These are phyloP conservation scores for Siniperca chuatsi DNA, from an alignment of 2,113 vertebrate genomes.

Conservation along the genomic window DNA sequence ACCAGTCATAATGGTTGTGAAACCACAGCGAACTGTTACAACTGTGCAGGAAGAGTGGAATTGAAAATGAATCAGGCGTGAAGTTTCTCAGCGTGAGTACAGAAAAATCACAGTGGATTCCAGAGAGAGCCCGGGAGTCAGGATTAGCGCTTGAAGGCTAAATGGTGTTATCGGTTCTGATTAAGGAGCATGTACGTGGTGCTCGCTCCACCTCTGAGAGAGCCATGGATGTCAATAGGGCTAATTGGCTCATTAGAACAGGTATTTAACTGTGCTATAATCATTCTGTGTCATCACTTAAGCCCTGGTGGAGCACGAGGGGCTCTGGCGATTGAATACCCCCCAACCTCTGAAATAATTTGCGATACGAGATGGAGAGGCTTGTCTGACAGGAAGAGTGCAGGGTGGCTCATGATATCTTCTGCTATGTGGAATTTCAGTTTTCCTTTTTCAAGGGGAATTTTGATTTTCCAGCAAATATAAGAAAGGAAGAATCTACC, in stretches of 20 bases:
- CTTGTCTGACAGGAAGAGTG: constrained; percentile 44
- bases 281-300: constrained; percentile 83
- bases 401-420: constrained; percentile 21
- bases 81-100: constrained; percentile 72
- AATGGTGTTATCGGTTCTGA: constrained; percentile 81
- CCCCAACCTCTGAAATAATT: constrained; percentile 71
- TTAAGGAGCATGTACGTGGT: constrained; percentile 80
- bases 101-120: constrained; percentile 73
- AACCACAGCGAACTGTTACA: constrained; percentile 55
- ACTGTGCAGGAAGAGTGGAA: constrained; percentile 66
- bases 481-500: not conserved
- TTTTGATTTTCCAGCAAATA: not conserved
- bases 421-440: not conserved
- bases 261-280: constrained; percentile 82
- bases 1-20: constrained; percentile 62
- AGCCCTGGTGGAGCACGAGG: constrained; percentile 71
- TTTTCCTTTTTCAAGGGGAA: not conserved
- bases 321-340: constrained; percentile 69
- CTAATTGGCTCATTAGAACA: constrained; percentile 85
- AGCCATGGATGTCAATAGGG: constrained; percentile 81
- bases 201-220: constrained; percentile 82
- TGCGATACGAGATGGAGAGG: constrained; percentile 48
- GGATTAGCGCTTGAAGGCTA: constrained; percentile 81
- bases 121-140: constrained; percentile 73
- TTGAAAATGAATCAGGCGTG: constrained; percentile 64